A percentile compares a stretch with the other conserved stretches of the same genome.
Evolutionary conservation across 2,888 invertebrate species (phyloP).

Genomic region (Noctuana brunneofusca): DNA sequence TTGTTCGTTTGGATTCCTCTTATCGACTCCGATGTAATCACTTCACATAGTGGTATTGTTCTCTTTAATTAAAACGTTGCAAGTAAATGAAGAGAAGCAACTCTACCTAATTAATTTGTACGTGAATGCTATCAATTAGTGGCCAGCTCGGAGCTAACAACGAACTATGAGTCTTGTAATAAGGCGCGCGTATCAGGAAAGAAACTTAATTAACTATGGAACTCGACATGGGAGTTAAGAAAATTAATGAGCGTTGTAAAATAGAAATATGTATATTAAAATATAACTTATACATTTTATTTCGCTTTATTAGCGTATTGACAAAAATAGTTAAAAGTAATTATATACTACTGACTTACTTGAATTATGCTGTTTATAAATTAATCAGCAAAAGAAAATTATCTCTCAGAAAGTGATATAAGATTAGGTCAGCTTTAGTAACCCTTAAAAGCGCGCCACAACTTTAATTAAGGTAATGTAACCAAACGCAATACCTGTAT

Average conservation of each 20-base stretch:
- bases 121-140: slow-evolving; percentile 46
- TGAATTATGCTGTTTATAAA: background rate
- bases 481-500: slow-evolving; percentile 2
- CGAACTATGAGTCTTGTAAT: slow-evolving; percentile 35
- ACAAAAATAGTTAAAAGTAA: background rate
- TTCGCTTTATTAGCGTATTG: background rate
- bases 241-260: background rate
- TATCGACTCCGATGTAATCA: slow-evolving; percentile 32
- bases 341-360: background rate
- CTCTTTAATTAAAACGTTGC: slow-evolving; percentile 35
- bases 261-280: background rate
- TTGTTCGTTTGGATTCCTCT: slow-evolving; percentile 30
- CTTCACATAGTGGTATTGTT: slow-evolving; percentile 33
- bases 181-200: slow-evolving; percentile 8
- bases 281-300: background rate
- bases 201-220: background rate
- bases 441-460: slow-evolving; percentile 13
- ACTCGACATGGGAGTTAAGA: background rate
- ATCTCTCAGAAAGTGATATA: background rate
- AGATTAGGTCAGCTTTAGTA: slow-evolving; percentile 8
- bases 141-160: slow-evolving; percentile 39
- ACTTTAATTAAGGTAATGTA: slow-evolving; percentile 9
- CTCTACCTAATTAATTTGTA: slow-evolving; percentile 46
- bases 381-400: slow-evolving; percentile 3
- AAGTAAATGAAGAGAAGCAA: slow-evolving; percentile 38